Evolutionary conservation across 2,113 vertebrate genomes (phyloP).

Genomic region (Boulengeromyrus knoepffleri): DNA sequence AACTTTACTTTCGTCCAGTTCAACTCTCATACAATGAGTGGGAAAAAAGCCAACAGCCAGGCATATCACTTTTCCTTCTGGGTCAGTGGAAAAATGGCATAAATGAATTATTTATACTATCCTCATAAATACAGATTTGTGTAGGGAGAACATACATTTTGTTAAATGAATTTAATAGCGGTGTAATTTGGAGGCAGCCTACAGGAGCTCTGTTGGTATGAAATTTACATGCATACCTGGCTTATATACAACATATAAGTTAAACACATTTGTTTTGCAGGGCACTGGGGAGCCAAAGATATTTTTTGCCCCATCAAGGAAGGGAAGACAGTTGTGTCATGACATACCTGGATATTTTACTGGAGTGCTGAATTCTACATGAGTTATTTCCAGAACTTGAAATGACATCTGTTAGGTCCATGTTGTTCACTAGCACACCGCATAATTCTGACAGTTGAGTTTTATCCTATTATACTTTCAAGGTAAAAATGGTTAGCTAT

Average conservation of each 20-base stretch:
- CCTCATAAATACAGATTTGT: background rate
- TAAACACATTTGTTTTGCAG: background rate
- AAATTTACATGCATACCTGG: background rate
- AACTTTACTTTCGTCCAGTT: background rate
- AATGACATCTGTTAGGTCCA: background rate
- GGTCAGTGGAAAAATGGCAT: background rate
- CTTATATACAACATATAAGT: background rate
- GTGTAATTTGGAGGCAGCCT: background rate
- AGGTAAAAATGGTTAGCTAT: background rate
- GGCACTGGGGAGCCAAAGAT: background rate
- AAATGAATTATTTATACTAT: background rate
- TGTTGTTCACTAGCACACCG: background rate
- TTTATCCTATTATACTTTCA: background rate
- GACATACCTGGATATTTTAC: background rate
- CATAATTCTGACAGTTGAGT: background rate
- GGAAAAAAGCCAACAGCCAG: background rate
- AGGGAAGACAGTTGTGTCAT: background rate
- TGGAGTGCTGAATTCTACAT: background rate
- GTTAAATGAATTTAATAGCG: background rate
- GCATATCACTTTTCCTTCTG: background rate
- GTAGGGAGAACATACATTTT: background rate
- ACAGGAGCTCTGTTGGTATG: background rate
- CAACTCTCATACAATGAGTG: background rate
- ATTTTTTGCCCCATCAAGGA: background rate
- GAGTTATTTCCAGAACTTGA: background rate